Evolutionary conservation across 2,797 vertebrate genomes (phyloP).

Genomic region (Euphonia xanthogaster): DNA sequence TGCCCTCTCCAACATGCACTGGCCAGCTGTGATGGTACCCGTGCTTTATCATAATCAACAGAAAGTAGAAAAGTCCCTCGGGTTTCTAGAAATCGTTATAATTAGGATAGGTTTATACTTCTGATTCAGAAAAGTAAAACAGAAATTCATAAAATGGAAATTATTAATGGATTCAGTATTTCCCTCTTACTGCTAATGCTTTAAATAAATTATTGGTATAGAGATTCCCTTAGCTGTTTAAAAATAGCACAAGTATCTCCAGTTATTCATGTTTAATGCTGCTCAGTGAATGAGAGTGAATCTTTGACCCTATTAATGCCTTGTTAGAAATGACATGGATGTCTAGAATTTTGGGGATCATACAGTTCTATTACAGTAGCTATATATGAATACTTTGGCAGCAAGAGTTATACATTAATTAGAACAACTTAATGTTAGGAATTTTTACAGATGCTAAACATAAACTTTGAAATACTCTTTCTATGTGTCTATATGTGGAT

Average conservation of each 20-base stretch:
- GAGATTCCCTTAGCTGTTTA: background rate
- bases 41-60: background rate
- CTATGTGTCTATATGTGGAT: rapidly evolving
- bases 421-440: background rate
- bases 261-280: constrained; percentile 16
- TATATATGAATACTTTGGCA: background rate
- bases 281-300: background rate
- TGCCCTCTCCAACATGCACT: background rate
- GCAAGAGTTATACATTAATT: background rate
- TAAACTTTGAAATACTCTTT: background rate
- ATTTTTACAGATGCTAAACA: background rate
- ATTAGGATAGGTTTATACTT: background rate
- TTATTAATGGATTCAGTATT: background rate
- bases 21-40: background rate
- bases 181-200: background rate
- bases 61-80: background rate
- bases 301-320: background rate
- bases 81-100: background rate
- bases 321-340: background rate
- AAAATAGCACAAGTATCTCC: background rate
- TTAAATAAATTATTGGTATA: constrained; percentile 38
- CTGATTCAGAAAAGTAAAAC: background rate
- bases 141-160: background rate
- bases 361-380: background rate
- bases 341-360: background rate